These are phyloP conservation scores for Grus americana DNA, from an alignment of 2,113 vertebrate genomes.

Conservation along the genomic window DNA sequence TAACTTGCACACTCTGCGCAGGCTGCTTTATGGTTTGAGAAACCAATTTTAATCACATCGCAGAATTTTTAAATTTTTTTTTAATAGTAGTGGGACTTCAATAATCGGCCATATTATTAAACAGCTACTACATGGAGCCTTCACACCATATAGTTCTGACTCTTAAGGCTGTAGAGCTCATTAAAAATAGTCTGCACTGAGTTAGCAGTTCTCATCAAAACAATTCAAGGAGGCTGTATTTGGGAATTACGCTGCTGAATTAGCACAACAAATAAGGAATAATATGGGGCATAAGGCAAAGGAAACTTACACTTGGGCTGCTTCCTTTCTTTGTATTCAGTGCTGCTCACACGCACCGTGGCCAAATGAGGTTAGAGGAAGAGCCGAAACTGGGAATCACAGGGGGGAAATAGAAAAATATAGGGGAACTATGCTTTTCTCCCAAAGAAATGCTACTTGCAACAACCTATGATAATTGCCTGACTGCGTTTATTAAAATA, in stretches of 20 bases:
- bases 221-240: slow-evolving; percentile 37
- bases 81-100: neutral
- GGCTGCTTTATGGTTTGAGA: neutral
- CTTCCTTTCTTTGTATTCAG: slow-evolving; percentile 36
- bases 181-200: slow-evolving; percentile 35
- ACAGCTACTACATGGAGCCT: neutral
- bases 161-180: neutral
- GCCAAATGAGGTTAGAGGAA: slow-evolving; percentile 23
- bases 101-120: neutral
- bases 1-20: slow-evolving; percentile 13
- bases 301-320: slow-evolving; percentile 25
- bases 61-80: neutral
- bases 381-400: neutral
- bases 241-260: slow-evolving; percentile 45
- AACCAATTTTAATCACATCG: slow-evolving; percentile 35
- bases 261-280: slow-evolving; percentile 56
- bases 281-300: slow-evolving; percentile 16
- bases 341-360: slow-evolving; percentile 22
- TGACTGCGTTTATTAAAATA: neutral
- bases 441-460: neutral
- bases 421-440: neutral
- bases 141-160: neutral
- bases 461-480: neutral
- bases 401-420: neutral
- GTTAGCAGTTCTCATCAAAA: slow-evolving; percentile 55